phyloP scores from a whole-genome alignment of 2,797 vertebrate genomes.

The Leptodactylus fallax region DNA sequence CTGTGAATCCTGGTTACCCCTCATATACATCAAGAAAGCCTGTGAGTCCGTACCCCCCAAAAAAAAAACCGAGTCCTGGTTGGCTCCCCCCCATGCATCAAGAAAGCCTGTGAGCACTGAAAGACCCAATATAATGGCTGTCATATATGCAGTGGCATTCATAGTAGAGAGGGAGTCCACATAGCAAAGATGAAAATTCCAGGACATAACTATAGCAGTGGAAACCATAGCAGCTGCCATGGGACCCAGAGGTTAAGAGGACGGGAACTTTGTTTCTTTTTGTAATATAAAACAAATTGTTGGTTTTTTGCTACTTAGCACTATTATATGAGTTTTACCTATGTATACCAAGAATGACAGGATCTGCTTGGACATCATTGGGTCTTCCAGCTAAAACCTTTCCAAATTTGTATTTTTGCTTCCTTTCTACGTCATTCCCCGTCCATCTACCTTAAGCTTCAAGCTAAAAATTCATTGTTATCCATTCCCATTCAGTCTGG shows the following conservation, averaged over 20 bases:
- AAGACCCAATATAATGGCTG: too few relatives aligned
- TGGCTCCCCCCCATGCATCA: not conserved
- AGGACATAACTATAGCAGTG: too few relatives aligned
- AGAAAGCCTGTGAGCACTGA: not conserved
- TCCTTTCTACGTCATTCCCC: not conserved
- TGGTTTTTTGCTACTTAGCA: not conserved
- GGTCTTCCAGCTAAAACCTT: slow-evolving; percentile 19
- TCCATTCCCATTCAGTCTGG: not conserved
- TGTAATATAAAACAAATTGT: not conserved
- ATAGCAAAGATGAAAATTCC: too few relatives aligned
- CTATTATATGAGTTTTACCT: not conserved
- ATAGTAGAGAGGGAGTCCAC: too few relatives aligned
- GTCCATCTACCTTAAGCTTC: slow-evolving; percentile 1
- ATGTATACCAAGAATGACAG: not conserved
- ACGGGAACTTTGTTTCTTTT: too few relatives aligned
- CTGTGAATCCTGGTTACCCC: not conserved
- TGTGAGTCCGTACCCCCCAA: not conserved
- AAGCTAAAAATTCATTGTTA: not conserved
- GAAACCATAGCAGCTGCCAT: too few relatives aligned
- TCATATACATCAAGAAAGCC: too few relatives aligned
- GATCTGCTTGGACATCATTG: not conserved
- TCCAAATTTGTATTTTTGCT: not conserved
- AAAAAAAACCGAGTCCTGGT: not conserved
- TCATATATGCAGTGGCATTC: too few relatives aligned
- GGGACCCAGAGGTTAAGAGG: too few relatives aligned